Conservation (phyloP, 2,888 invertebrate genomes). For the Dichetophora obliterata region DNA sequence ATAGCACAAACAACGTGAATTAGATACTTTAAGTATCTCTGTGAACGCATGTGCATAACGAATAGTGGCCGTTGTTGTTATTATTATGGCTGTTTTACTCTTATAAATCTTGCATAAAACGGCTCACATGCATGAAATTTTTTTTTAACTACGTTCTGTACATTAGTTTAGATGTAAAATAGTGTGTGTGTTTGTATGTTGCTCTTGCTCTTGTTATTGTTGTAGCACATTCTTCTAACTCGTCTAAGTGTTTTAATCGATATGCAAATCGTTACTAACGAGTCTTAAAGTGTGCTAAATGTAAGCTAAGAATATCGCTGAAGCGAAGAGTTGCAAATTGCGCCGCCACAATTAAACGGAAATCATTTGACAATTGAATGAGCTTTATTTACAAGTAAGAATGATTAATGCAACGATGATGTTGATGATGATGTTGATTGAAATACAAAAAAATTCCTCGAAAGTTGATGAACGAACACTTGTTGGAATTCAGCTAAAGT, state of each 20-base stretch:
- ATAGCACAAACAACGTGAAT: not conserved
- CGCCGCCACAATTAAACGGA: conserved; percentile 9
- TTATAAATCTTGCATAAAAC: too few species aligned
- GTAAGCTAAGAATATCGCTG: conserved; percentile 42
- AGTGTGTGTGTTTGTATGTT: not conserved
- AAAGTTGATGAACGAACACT: too few species aligned
- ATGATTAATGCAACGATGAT: too few species aligned
- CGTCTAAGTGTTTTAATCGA: conserved; percentile 26
- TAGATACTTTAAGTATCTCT: too few species aligned
- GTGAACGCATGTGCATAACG: too few species aligned
- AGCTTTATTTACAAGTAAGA: not conserved
- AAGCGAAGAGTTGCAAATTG: conserved; percentile 1
- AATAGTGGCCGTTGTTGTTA: too few species aligned
- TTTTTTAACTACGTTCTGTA: too few species aligned
- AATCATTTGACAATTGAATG: conserved; percentile 10
- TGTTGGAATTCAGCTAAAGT: too few species aligned
- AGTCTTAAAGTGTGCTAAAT: conserved; percentile 65
- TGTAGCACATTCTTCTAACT: not conserved
- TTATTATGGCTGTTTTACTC: too few species aligned
- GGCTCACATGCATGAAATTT: too few species aligned
- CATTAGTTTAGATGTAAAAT: not conserved
- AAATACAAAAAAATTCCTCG: too few species aligned
- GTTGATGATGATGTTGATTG: too few species aligned
- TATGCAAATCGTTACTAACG: conserved; percentile 63
- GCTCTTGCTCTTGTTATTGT: not conserved